These are phyloP conservation scores for Turritopsis rubra DNA, from an alignment of 30 jellyfish, hydroid and myxozoan species.

Conservation along the genomic window DNA sequence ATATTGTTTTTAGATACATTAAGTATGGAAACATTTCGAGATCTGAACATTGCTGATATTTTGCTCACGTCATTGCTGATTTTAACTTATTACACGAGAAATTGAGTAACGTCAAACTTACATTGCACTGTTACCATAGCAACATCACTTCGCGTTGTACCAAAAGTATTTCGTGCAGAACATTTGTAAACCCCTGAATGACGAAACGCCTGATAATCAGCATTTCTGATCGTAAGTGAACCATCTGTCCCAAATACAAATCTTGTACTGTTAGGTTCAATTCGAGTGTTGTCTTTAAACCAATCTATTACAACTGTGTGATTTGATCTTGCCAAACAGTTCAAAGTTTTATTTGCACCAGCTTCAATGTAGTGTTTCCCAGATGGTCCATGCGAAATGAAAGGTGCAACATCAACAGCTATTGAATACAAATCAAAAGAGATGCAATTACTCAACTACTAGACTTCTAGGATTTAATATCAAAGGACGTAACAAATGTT, in stretches of 20 bases:
- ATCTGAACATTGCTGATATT: neutral
- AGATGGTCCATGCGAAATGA: neutral
- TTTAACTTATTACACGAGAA: neutral
- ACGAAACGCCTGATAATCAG: neutral
- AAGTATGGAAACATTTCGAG: neutral
- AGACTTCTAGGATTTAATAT: neutral
- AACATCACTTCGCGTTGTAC: slow-evolving; percentile 16
- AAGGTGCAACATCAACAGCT: neutral
- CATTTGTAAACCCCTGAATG: slow-evolving; percentile 32
- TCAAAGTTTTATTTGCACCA: neutral
- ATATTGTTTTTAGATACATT: no score
- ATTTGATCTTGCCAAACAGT: neutral
- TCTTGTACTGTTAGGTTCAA: neutral
- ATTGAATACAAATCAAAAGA: neutral
- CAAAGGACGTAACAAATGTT: neutral
- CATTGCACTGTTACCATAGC: slow-evolving; percentile 21
- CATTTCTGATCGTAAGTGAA: neutral
- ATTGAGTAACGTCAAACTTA: slow-evolving; percentile 1
- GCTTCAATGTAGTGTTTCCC: neutral
- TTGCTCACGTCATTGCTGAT: no score
- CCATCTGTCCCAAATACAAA: neutral
- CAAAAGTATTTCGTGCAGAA: slow-evolving; percentile 17
- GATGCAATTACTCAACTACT: neutral
- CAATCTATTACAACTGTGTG: neutral
- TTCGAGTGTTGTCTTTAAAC: slow-evolving; percentile 13